Percentiles rank a stretch among this genome's conserved stretches.
phyloP scores from a whole-genome alignment of 2,888 invertebrate species.

The Elmis aenea region DNA sequence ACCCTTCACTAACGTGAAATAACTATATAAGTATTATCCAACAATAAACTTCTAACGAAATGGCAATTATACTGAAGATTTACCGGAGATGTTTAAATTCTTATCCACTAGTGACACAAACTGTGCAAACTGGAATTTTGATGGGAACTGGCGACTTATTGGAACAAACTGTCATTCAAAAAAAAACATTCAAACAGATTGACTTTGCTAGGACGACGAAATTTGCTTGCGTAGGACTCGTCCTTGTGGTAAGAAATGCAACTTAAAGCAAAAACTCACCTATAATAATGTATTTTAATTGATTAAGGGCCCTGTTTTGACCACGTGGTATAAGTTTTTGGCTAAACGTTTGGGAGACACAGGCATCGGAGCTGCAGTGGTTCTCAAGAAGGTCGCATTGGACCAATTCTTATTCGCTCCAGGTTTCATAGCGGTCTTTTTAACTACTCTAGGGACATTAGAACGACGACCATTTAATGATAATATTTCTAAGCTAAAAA shows the following conservation, averaged over 20 bases:
- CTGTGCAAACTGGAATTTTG: constrained; percentile 61
- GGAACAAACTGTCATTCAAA: constrained; percentile 63
- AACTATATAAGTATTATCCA: no score
- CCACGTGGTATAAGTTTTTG: constrained; percentile 60
- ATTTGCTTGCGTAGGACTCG: constrained; percentile 64
- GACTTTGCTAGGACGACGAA: constrained; percentile 56
- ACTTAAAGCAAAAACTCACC: neutral
- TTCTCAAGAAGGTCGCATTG: constrained; percentile 62
- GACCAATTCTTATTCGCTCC: constrained; percentile 78
- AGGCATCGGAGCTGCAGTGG: constrained; percentile 50
- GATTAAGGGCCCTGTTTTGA: constrained; percentile 58
- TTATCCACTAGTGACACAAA: constrained; percentile 55
- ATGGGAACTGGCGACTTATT: constrained; percentile 77
- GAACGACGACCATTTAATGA: constrained; percentile 53
- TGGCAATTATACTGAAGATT: constrained; percentile 11
- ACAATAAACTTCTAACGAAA: no score
- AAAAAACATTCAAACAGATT: constrained; percentile 46
- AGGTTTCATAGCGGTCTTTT: constrained; percentile 54
- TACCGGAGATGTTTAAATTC: constrained; percentile 21
- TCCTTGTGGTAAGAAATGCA: constrained; percentile 53
- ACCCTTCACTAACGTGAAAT: no score
- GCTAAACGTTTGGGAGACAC: constrained; percentile 48
- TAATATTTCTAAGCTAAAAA: constrained; percentile 52
- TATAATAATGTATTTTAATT: neutral
- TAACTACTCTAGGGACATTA: constrained; percentile 53